phyloP scores from a whole-genome alignment of 2,888 invertebrate species.

The Lepidocyrtoides sp. region DNA sequence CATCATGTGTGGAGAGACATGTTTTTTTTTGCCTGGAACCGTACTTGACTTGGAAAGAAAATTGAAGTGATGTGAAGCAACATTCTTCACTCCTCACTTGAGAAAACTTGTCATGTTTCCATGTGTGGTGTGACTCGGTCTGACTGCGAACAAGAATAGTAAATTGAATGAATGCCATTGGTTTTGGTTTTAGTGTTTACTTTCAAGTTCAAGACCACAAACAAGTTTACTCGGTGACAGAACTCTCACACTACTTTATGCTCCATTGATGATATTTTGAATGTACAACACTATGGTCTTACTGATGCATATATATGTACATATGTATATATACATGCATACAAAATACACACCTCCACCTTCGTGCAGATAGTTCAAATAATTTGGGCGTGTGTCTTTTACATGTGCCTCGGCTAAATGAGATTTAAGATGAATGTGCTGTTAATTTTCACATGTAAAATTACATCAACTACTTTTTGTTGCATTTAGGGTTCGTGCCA shows the following conservation, averaged over 20 bases:
- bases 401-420: no score
- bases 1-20: not conserved
- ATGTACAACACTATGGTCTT: not conserved
- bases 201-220: conserved; percentile 34
- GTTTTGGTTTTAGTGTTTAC: not conserved
- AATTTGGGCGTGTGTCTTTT: no score
- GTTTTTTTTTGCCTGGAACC: not conserved
- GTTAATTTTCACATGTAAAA: no score
- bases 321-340: no score
- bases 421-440: no score
- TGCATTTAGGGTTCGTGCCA: no score
- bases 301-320: no score
- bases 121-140: not conserved
- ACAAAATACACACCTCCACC: no score
- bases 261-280: not conserved
- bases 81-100: conserved; percentile 17
- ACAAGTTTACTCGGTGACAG: conserved; percentile 10
- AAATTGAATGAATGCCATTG: not conserved
- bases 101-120: conserved; percentile 22
- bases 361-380: no score
- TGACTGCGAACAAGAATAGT: not conserved
- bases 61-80: not conserved
- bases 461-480: no score
- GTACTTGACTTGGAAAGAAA: not conserved
- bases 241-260: not conserved